Conservation (phyloP, 2,888 invertebrate genomes). For the Crossocerus cetratus region DNA sequence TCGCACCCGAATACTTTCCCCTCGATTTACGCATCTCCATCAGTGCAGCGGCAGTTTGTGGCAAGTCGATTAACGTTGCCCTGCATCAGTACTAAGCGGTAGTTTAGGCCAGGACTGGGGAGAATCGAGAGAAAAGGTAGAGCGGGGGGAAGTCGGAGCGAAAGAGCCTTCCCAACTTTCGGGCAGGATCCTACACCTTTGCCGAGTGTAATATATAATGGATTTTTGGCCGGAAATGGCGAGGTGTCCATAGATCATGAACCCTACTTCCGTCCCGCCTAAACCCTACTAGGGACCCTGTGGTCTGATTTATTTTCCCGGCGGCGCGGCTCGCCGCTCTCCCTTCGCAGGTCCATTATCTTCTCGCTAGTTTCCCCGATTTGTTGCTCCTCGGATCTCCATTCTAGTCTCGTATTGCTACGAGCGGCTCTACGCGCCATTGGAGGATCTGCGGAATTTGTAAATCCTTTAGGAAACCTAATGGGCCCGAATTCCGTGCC, state of each 20-base stretch:
- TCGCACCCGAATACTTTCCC: conserved; percentile 49
- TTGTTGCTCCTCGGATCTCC: conserved; percentile 61
- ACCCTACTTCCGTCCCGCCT: conserved; percentile 72
- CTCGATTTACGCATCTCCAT: conserved; percentile 59
- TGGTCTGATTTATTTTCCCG: conserved; percentile 71
- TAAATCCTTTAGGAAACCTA: neutral
- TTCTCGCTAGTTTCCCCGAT: conserved; percentile 63
- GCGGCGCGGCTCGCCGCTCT: conserved; percentile 47
- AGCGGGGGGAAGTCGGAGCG: conserved; percentile 15
- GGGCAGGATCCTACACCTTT: conserved; percentile 58
- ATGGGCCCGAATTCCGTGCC: neutral
- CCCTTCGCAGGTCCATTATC: conserved; percentile 67
- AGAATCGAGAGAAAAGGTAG: conserved; percentile 16
- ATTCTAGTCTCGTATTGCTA: conserved; percentile 34
- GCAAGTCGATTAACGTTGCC: conserved; percentile 70
- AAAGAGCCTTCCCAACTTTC: conserved; percentile 54
- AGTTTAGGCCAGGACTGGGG: conserved; percentile 3
- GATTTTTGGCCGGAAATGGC: conserved; percentile 74
- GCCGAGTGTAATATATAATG: conserved; percentile 73
- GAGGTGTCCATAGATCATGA: conserved; percentile 73
- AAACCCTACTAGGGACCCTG: conserved; percentile 65
- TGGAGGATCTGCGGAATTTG: conserved; percentile 26
- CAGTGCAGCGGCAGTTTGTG: conserved; percentile 49
- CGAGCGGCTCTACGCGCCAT: conserved; percentile 30
- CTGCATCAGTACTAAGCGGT: conserved; percentile 53